Conservation (phyloP, 92 coral and sea anemone species). For the Heliopora coerulea region DNA sequence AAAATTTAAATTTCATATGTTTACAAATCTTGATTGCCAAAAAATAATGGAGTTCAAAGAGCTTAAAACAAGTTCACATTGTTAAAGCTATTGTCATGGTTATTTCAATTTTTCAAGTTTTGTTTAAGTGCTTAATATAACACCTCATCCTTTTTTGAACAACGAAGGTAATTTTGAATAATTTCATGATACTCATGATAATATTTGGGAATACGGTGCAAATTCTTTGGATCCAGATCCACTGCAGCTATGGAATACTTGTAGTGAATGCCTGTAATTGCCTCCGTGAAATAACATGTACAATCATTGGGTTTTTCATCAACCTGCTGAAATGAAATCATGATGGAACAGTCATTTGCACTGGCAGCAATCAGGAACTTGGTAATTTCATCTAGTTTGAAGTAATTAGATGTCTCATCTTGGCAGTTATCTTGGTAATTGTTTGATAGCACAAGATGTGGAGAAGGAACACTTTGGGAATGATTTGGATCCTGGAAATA, state of each 20-base stretch:
- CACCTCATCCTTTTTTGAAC: background rate
- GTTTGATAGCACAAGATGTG: too few species aligned
- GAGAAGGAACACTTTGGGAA: background rate
- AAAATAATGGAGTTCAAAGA: too few species aligned
- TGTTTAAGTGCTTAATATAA: background rate
- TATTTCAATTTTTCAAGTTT: too few species aligned
- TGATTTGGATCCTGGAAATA: background rate
- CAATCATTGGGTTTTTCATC: slow-evolving; percentile 18
- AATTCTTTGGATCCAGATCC: slow-evolving; percentile 83
- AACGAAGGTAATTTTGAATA: slow-evolving; percentile 56
- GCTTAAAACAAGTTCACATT: too few species aligned
- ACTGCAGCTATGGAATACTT: slow-evolving; percentile 74
- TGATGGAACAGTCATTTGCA: slow-evolving; percentile 87
- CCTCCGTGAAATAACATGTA: slow-evolving; percentile 35
- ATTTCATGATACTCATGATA: slow-evolving; percentile 57
- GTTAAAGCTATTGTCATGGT: too few species aligned
- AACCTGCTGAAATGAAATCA: slow-evolving; percentile 74
- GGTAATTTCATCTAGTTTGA: slow-evolving; percentile 55
- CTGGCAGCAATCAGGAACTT: slow-evolving; percentile 79
- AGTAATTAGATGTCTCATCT: slow-evolving; percentile 29
- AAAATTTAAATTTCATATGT: too few species aligned
- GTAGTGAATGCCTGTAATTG: slow-evolving; percentile 35
- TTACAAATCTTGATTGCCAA: too few species aligned
- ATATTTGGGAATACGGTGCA: slow-evolving; percentile 79
- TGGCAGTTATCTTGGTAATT: background rate